Evolutionary conservation across 2,797 vertebrate genomes (phyloP).

Genomic region (Margarornis squamiger): DNA sequence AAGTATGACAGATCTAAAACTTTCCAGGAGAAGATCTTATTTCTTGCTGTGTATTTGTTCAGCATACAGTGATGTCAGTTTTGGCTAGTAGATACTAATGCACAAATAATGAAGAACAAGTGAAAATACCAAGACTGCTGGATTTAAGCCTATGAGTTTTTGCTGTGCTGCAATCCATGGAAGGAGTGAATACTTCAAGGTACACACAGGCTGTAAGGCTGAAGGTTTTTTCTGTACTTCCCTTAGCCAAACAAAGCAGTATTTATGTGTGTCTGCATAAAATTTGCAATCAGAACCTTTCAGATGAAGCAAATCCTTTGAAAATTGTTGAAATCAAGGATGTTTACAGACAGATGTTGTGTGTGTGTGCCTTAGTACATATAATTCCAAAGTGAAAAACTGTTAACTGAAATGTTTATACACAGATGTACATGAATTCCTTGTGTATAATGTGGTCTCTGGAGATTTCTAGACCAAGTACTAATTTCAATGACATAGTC

Average conservation of each 20-base stretch:
- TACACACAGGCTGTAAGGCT: not conserved
- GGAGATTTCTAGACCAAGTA: not conserved
- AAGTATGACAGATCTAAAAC: not conserved
- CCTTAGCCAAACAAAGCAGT: not conserved
- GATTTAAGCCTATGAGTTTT: not conserved
- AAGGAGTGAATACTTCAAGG: not conserved
- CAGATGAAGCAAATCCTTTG: not conserved
- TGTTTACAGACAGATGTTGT: slow-evolving; percentile 33
- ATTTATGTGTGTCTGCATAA: slow-evolving; percentile 17
- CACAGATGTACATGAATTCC: not conserved
- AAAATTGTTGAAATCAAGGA: slow-evolving; percentile 33
- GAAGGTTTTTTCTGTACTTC: not conserved
- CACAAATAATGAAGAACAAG: not conserved
- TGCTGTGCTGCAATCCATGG: not conserved
- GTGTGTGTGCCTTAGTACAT: not conserved
- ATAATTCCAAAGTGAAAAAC: not conserved
- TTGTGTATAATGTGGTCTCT: not conserved
- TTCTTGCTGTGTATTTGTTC: not conserved
- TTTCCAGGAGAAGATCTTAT: not conserved
- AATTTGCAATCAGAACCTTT: slow-evolving; percentile 34
- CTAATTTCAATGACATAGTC: not conserved
- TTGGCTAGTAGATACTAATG: not conserved
- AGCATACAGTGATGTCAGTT: not conserved
- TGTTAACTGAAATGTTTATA: not conserved
- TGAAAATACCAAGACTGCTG: not conserved